Conservation (phyloP, 1,140 invertebrate genomes). For the Temnothorax longispinosus region DNA sequence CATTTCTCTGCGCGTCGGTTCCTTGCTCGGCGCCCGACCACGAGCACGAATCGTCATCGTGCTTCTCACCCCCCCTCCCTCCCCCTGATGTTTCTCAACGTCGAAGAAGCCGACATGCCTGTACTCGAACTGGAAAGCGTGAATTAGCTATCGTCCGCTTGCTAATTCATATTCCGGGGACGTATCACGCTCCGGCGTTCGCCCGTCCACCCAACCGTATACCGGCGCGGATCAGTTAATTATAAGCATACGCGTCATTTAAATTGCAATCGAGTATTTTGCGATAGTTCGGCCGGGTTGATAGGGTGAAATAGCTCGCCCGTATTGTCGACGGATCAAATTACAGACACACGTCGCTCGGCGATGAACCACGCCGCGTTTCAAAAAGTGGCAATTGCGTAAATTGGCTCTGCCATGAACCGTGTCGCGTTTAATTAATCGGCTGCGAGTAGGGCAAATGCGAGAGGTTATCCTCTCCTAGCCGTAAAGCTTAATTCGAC, state of each 20-base stretch:
- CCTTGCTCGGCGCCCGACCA: slow-evolving; percentile 64
- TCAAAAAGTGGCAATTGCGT: slow-evolving; percentile 61
- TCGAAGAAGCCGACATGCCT: not conserved
- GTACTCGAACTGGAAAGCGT: slow-evolving; percentile 9
- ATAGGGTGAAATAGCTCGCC: slow-evolving; percentile 30
- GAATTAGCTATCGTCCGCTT: slow-evolving; percentile 43
- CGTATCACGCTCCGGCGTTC: not conserved
- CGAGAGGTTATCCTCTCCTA: slow-evolving; percentile 38
- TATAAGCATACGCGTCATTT: slow-evolving; percentile 55
- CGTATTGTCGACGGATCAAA: slow-evolving; percentile 56
- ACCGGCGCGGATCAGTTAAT: slow-evolving; percentile 34
- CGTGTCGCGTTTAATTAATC: slow-evolving; percentile 61
- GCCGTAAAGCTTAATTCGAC: slow-evolving; percentile 41
- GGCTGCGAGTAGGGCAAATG: slow-evolving; percentile 43
- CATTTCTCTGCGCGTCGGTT: slow-evolving; percentile 51
- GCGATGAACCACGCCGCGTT: slow-evolving; percentile 36
- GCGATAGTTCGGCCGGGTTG: slow-evolving; percentile 34
- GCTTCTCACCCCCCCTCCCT: not conserved
- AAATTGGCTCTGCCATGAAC: slow-evolving; percentile 58
- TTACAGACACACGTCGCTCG: slow-evolving; percentile 49
- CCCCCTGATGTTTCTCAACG: not conserved
- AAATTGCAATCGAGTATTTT: slow-evolving; percentile 59
- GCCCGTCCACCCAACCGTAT: not conserved
- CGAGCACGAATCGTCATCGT: slow-evolving; percentile 51
- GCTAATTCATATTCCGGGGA: slow-evolving; percentile 36